Evolutionary conservation across 2,113 vertebrate species (phyloP).

Genomic region (Crocuta crocuta): DNA sequence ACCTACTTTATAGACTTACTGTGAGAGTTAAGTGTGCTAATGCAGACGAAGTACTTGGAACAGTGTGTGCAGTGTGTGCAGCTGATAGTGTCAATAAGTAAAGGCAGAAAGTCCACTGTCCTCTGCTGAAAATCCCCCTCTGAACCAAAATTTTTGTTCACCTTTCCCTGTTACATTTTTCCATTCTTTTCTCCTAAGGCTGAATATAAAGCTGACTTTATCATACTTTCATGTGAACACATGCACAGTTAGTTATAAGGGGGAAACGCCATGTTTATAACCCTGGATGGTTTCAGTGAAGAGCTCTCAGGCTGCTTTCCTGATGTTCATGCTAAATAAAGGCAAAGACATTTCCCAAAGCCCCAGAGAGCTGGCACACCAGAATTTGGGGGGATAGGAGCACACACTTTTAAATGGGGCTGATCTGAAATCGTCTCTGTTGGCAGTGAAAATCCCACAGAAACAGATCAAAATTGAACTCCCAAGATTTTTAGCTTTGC

Average conservation of each 20-base stretch:
- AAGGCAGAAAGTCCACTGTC: not conserved
- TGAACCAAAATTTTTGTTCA: not conserved
- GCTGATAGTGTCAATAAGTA: not conserved
- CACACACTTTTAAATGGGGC: not conserved
- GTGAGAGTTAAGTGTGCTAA: not conserved
- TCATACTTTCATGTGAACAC: not conserved
- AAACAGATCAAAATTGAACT: conserved; percentile 17
- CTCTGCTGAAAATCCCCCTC: not conserved
- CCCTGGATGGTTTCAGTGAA: not conserved
- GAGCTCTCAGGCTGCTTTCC: not conserved
- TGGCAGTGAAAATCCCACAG: not conserved
- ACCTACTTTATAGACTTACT: not conserved
- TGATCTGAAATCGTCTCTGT: not conserved
- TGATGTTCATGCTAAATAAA: not conserved
- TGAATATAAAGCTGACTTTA: not conserved
- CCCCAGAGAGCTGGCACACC: not conserved
- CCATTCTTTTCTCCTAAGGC: not conserved
- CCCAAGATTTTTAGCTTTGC: not conserved
- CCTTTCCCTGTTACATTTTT: not conserved
- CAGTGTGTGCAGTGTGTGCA: not conserved
- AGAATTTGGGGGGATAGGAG: not conserved
- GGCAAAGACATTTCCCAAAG: not conserved
- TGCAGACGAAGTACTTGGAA: not conserved
- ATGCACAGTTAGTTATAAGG: not conserved
- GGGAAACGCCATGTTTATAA: not conserved